Conservation (phyloP, 2,888 invertebrate species). For the Andrena fulva region DNA sequence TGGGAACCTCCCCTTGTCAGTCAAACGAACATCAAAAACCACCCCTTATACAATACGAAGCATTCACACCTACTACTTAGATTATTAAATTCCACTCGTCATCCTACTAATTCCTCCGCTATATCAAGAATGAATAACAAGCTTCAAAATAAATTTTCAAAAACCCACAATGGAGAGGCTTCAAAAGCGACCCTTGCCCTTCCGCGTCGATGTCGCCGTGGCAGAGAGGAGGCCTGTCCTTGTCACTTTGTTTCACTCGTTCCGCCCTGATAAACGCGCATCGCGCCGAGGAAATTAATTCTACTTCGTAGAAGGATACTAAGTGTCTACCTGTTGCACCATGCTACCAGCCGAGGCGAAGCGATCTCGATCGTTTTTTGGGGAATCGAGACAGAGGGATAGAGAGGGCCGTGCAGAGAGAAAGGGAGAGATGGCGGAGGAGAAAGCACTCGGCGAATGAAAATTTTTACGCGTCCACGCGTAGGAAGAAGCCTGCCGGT, state of each 20-base stretch:
- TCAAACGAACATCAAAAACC: too few species aligned
- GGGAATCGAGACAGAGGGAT: conserved; percentile 51
- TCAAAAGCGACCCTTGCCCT: background rate
- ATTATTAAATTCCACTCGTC: too few species aligned
- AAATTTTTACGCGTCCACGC: conserved; percentile 72
- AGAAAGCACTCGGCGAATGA: conserved; percentile 66
- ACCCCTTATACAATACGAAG: too few species aligned
- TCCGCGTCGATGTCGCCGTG: background rate
- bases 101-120: too few species aligned
- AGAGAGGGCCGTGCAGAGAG: background rate
- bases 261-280: conserved; percentile 53
- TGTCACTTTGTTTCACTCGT: conserved; percentile 15
- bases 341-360: conserved; percentile 64
- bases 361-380: conserved; percentile 70
- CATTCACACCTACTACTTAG: too few species aligned
- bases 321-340: conserved; percentile 78
- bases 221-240: background rate
- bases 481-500: conserved; percentile 45
- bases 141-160: too few species aligned
- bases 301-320: conserved; percentile 71
- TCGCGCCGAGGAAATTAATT: conserved; percentile 65
- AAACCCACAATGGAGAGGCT: too few species aligned
- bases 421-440: conserved; percentile 12
- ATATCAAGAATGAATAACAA: too few species aligned
- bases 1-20: too few species aligned